Evolutionary conservation across 1,140 invertebrate species (phyloP), one percentile per base, ranked within the genome.

Genomic region (Drosophila prosaltans): DNA sequence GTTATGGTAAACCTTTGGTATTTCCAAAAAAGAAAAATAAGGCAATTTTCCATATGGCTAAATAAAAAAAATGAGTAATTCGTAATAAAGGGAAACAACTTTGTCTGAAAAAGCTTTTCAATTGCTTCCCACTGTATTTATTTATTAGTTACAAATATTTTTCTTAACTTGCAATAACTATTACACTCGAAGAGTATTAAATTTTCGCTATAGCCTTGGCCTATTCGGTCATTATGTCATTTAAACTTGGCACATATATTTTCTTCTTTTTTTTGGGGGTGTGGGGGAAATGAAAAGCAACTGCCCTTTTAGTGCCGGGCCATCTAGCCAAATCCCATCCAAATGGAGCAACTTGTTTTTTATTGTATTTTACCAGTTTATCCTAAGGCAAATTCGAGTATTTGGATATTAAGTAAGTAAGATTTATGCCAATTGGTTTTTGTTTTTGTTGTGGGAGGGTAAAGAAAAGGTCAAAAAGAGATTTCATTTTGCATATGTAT

Each of bases 281-380:
- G 16, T n/a, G 16, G 21, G 45, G 58, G 36, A 62, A 68, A 24
- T 57, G 64, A 63, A 62, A 84, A 81, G 65, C 80, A 88, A 71
- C 67, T 86, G 83, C 83, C 84, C 80, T 86, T 86, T 84, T 54
- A 78, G 72, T 41, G 66, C 65, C 16, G 26, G 11, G 45, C 77
- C 65, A 63, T 10, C 66, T 62, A 63, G 3, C 66, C 72, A 62
- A 74, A 54, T 66, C 16, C 16, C 65, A 63, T 10, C 66, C 72
- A 62, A 74, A 54, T 66, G 71, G 61, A 65, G 75, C 70, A 73
- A 72, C 65, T 81, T 51, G 65, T 77, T 75, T 73, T 81, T 81
- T 66, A 77, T 71, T 57, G 51, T 60, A 60, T 48, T 43, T 67
- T 60, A 30, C 45, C 40, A 66, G 69, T 51, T 51, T 58, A 67